These are phyloP conservation scores for Eudasyphora cyanicolor DNA, from an alignment of 2,888 invertebrate genomes.

Conservation along the genomic window DNA sequence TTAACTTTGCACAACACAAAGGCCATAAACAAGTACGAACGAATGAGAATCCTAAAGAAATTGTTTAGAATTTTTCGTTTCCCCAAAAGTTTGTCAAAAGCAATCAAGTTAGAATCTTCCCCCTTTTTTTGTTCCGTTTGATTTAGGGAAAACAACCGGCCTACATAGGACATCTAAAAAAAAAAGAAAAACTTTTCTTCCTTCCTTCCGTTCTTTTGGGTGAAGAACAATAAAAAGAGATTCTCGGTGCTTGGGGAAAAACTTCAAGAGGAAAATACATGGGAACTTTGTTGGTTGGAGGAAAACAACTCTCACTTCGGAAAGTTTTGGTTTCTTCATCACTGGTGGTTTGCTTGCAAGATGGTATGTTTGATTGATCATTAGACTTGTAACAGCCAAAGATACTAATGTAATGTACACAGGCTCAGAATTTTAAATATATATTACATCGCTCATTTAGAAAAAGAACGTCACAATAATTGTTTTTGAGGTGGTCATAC, in stretches of 20 bases:
- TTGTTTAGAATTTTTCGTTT: constrained; percentile 43
- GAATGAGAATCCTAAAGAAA: constrained; percentile 32
- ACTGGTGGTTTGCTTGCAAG: neutral
- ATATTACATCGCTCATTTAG: no score
- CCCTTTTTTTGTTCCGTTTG: constrained; percentile 42
- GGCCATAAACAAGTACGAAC: constrained; percentile 44
- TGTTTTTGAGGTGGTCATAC: no score
- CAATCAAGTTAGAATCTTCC: constrained; percentile 57
- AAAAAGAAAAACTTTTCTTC: constrained; percentile 36
- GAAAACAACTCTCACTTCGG: constrained; percentile 28
- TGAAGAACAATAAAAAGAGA: constrained; percentile 44
- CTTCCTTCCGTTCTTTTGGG: neutral
- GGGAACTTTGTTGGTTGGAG: neutral
- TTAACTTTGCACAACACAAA: constrained; percentile 29
- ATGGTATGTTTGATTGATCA: neutral
- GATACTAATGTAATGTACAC: no score
- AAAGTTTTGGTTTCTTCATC: constrained; percentile 30
- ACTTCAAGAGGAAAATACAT: constrained; percentile 4
- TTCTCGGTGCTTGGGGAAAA: constrained; percentile 32
- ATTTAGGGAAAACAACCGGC: constrained; percentile 49
- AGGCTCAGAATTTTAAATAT: no score
- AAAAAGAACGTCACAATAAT: no score
- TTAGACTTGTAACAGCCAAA: neutral
- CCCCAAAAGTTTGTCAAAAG: constrained; percentile 57
- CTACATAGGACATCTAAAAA: constrained; percentile 50